Conservation (phyloP, 2,113 vertebrate genomes). For the Parus major region DNA sequence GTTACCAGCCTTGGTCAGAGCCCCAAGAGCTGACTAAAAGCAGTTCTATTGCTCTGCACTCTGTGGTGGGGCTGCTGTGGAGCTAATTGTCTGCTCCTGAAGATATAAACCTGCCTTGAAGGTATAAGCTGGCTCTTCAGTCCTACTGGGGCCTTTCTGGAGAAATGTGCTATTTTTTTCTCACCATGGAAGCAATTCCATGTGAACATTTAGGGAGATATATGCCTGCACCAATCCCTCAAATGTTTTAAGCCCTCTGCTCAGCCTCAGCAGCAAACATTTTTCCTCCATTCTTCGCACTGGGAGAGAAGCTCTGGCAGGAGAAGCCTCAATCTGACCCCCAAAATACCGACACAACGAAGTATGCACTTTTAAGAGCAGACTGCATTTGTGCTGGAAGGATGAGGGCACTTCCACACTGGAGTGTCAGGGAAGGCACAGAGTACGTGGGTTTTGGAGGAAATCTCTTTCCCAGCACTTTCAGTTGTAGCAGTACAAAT, state of each 20-base stretch:
- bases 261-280: neutral
- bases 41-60: neutral
- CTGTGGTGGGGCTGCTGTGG: rapidly evolving
- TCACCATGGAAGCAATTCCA: neutral
- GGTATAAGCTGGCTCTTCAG: neutral
- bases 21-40: neutral
- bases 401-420: neutral
- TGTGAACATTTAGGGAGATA: neutral
- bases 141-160: neutral
- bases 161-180: neutral
- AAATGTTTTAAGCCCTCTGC: neutral
- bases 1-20: neutral
- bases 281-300: neutral
- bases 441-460: neutral
- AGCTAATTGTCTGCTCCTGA: neutral
- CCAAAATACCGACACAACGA: rapidly evolving
- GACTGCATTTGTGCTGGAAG: rapidly evolving
- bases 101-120: neutral
- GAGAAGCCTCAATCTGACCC: neutral
- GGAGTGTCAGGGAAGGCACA: neutral
- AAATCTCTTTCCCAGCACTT: neutral
- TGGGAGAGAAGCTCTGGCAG: neutral
- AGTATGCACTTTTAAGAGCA: rapidly evolving
- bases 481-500: neutral
- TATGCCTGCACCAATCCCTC: neutral